phyloP scores from a whole-genome alignment of 2,113 vertebrate species.

The Protomyctophum bolini region DNA sequence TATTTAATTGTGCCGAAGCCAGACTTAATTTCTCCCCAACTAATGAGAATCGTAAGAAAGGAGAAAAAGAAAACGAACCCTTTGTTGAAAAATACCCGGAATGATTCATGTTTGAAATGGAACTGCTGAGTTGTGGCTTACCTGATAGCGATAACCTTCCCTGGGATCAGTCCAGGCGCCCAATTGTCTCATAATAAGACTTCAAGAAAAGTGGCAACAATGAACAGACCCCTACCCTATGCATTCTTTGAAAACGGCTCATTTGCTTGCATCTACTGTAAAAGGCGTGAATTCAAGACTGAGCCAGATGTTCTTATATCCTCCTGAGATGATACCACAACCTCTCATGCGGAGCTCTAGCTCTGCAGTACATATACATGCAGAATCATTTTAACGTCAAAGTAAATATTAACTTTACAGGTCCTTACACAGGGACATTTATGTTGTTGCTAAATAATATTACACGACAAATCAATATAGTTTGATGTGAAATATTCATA shows the following conservation, averaged over 20 bases:
- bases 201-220: conserved; percentile 52
- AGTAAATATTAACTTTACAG: too few relatives aligned
- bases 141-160: conserved; percentile 68
- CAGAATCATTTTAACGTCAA: too few relatives aligned
- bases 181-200: conserved; percentile 60
- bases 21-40: conserved; percentile 47
- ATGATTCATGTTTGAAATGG: conserved; percentile 61
- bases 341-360: neutral
- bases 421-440: too few relatives aligned
- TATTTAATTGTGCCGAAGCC: neutral
- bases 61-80: conserved; percentile 15
- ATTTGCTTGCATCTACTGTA: conserved; percentile 29
- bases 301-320: conserved; percentile 43
- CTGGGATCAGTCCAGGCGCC: conserved; percentile 44
- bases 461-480: too few relatives aligned
- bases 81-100: conserved; percentile 61
- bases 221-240: conserved; percentile 14
- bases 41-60: conserved; percentile 45
- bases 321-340: conserved; percentile 48
- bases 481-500: too few relatives aligned
- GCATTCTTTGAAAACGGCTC: conserved; percentile 24
- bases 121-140: conserved; percentile 41
- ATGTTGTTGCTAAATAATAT: too few relatives aligned
- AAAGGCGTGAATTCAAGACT: neutral
- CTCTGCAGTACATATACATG: conserved; percentile 3